Evolutionary conservation across 2,113 vertebrate species (phyloP).

Genomic region (Brachyhypopomus occidentalis): DNA sequence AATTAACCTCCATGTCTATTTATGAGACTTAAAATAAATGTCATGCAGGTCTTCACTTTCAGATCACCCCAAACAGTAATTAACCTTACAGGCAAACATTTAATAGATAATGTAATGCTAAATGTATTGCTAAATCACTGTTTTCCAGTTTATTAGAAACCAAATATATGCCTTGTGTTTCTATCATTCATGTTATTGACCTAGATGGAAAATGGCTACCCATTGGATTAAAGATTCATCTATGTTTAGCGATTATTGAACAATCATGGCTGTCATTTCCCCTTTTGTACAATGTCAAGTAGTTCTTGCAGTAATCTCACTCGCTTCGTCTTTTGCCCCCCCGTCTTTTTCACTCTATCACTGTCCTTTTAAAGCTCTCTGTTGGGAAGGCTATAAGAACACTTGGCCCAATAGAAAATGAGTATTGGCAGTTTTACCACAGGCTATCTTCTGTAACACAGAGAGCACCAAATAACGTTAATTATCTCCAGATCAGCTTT

Average conservation of each 20-base stretch:
- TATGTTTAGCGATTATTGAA: slow-evolving; percentile 1
- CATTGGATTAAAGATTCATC: slow-evolving; percentile 4
- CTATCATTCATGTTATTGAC: not conserved
- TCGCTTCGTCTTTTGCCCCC: not conserved
- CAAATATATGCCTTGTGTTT: not conserved
- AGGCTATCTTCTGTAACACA: slow-evolving; percentile 37
- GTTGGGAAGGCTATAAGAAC: not conserved
- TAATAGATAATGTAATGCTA: slow-evolving; percentile 56
- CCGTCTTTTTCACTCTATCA: not conserved
- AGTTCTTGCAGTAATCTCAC: not conserved
- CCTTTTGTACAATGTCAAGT: not conserved
- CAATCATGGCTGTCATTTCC: not conserved
- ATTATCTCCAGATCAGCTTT: slow-evolving; percentile 35
- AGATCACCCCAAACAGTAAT: slow-evolving; percentile 61
- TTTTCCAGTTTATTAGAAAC: slow-evolving; percentile 6
- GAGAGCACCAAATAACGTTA: slow-evolving; percentile 25
- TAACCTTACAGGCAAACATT: slow-evolving; percentile 69
- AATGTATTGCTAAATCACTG: slow-evolving; percentile 58
- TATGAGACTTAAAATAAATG: slow-evolving; percentile 57
- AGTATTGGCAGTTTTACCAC: slow-evolving; percentile 50
- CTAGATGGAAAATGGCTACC: not conserved
- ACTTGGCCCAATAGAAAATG: slow-evolving; percentile 57
- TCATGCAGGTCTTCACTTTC: slow-evolving; percentile 59
- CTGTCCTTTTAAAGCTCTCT: not conserved
- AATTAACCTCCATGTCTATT: slow-evolving; percentile 56